Base-by-base conservation (phyloP, 2,113 vertebrate species). In the Oncorhynchus kisutch region DNA sequence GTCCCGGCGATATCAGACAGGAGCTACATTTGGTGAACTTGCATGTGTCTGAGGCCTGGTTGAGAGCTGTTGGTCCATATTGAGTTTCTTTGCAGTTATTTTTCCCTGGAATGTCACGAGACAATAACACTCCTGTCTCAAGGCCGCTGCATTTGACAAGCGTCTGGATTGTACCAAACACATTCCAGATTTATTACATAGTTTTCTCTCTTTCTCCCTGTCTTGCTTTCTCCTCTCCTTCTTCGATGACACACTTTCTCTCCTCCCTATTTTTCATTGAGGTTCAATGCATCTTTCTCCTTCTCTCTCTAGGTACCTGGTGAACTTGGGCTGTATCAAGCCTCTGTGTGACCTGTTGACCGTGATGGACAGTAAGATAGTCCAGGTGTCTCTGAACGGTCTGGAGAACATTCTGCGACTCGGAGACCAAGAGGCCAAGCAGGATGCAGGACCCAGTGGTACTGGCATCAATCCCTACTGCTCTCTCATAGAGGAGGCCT, bases 291-390 rank as follows among this genome's bases (percentile, higher is more conserved):
- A 34, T 34, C 34, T 27, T 27, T 34, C 31, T 67, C 2, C 1
- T 2, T 27, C 18, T 67, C 16, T 70, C 13, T 70, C 18, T 25
- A 99, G 97, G 77, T 99, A 99, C 83, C 89, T 99, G 83, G 97
- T 98, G 29, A 97, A 97, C 83, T 82, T 98, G 90, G 96, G 96
- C 74, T 99, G 97, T 74, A 99, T 99, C 86, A 99, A 98, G 68
- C 97, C 97, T 1, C 90, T 99, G 2, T 99, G 97, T 70, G 97
- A 99, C 82, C 94, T 99, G 81, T 92, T 99, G 76, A 99, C 97
- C 0, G 97, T 99, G 72, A 98, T 99, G 97, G 97, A 99, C 91
- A 97, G 96, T 0, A 99, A 98, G 94, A 99, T 99, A 4, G 97
- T 99, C 2, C 97, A 98, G 84, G 97, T 99, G 18, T 96, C 97